These are phyloP conservation scores for Habroteleia sp. DNA, from an alignment of 2,888 invertebrate species.

Conservation along the genomic window DNA sequence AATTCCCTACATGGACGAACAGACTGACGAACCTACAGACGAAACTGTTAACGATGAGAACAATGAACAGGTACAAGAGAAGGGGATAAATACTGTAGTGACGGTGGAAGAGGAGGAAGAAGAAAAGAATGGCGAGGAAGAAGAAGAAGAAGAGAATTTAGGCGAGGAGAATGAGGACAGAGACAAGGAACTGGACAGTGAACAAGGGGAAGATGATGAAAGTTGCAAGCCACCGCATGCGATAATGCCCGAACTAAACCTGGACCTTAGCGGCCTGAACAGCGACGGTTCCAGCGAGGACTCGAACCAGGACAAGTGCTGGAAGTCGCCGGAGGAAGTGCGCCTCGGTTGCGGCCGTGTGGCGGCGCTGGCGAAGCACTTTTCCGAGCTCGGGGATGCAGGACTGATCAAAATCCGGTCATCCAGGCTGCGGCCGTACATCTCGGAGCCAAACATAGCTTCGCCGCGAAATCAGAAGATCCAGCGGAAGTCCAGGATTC, in stretches of 20 bases:
- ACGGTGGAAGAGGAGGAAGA: conserved; percentile 7
- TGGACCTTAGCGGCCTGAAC: conserved; percentile 78
- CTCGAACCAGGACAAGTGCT: conserved; percentile 82
- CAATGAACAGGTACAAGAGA: too few species aligned
- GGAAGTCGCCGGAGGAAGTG: conserved; percentile 87
- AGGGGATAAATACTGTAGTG: too few species aligned
- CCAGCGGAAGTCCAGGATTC: conserved; percentile 25
- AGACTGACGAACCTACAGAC: conserved; percentile 59
- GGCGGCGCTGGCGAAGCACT: conserved; percentile 87
- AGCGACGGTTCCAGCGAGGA: conserved; percentile 73
- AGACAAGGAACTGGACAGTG: conserved; percentile 37
- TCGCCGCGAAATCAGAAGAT: conserved; percentile 67
- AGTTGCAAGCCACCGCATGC: conserved; percentile 48
- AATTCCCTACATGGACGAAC: conserved; percentile 67
- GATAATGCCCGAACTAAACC: conserved; percentile 76
- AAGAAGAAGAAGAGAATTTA: conserved; percentile 34
- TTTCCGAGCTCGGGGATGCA: conserved; percentile 81
- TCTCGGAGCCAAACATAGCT: conserved; percentile 79
- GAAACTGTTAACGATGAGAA: background rate
- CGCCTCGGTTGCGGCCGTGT: conserved; percentile 87
- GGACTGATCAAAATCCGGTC: conserved; percentile 77
- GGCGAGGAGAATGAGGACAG: conserved; percentile 27
- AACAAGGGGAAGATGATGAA: conserved; percentile 5
- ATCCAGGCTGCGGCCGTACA: conserved; percentile 72
- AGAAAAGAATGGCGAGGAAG: conserved; percentile 37